These are phyloP conservation scores for Aphelocoma californica DNA, from an alignment of 2,797 vertebrate genomes.

Conservation along the genomic window DNA sequence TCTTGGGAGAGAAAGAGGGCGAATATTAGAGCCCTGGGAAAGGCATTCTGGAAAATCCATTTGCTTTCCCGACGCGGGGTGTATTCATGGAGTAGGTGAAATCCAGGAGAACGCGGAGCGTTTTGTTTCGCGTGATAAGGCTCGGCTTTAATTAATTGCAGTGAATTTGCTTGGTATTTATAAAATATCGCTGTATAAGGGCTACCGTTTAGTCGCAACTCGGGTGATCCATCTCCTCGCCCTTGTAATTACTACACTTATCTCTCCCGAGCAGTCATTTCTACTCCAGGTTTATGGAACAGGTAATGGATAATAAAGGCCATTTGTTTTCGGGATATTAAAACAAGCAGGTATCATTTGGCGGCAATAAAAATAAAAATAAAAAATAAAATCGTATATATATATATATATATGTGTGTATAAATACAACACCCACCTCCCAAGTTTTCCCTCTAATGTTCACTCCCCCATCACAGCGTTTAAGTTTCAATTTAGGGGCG, in stretches of 20 bases:
- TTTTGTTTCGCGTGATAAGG: constrained; percentile 56
- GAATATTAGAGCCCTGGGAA: constrained; percentile 65
- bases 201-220: constrained; percentile 47
- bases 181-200: constrained; percentile 51
- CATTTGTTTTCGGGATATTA: constrained; percentile 45
- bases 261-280: constrained; percentile 57
- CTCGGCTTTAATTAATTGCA: constrained; percentile 47
- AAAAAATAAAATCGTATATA: not conserved
- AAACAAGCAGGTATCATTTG: constrained; percentile 35
- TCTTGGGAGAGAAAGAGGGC: not conserved
- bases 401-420: no score
- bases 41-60: constrained; percentile 55
- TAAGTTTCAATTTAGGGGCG: constrained; percentile 33
- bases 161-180: constrained; percentile 54
- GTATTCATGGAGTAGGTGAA: constrained; percentile 23
- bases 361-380: constrained; percentile 25
- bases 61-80: constrained; percentile 33
- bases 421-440: not conserved
- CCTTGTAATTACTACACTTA: constrained; percentile 65
- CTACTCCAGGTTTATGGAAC: constrained; percentile 23
- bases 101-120: constrained; percentile 13
- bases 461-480: not conserved
- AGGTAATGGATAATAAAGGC: constrained; percentile 50
- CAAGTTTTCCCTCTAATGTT: not conserved
- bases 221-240: constrained; percentile 47